Percentiles rank a stretch among this genome's conserved stretches.
phyloP scores from a whole-genome alignment of 2,888 invertebrate species.

The Hyposoter didymator region DNA sequence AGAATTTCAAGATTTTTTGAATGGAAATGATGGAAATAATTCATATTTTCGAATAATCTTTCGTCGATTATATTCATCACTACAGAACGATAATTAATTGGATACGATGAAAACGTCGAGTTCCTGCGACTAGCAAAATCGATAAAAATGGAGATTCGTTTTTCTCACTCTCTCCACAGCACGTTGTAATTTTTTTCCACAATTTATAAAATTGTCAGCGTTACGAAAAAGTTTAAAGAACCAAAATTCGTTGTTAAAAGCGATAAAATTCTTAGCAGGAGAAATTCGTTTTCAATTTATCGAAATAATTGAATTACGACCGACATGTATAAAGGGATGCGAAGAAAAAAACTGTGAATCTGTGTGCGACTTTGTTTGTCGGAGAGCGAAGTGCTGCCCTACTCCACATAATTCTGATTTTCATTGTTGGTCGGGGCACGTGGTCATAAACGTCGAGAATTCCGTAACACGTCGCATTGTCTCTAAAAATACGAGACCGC shows the following conservation, averaged over 20 bases:
- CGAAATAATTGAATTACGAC: background rate
- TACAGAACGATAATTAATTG: background rate
- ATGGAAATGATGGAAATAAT: background rate
- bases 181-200: background rate
- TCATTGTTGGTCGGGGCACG: constrained; percentile 41
- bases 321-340: background rate
- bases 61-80: too few species aligned
- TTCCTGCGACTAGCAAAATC: background rate
- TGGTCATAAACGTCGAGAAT: constrained; percentile 51
- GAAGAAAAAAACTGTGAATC: background rate
- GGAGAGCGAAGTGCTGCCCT: background rate
- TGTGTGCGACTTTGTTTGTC: background rate
- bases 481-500: constrained; percentile 63
- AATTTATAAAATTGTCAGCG: background rate
- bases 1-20: background rate
- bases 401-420: constrained; percentile 20
- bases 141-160: background rate
- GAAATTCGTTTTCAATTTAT: background rate
- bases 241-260: background rate
- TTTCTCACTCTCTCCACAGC: background rate
- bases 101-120: background rate
- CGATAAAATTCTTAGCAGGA: too few species aligned
- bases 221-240: background rate
- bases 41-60: background rate
- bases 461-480: constrained; percentile 58